Conservation (phyloP, 2,113 vertebrate genomes). For the Mustelus asterias region DNA sequence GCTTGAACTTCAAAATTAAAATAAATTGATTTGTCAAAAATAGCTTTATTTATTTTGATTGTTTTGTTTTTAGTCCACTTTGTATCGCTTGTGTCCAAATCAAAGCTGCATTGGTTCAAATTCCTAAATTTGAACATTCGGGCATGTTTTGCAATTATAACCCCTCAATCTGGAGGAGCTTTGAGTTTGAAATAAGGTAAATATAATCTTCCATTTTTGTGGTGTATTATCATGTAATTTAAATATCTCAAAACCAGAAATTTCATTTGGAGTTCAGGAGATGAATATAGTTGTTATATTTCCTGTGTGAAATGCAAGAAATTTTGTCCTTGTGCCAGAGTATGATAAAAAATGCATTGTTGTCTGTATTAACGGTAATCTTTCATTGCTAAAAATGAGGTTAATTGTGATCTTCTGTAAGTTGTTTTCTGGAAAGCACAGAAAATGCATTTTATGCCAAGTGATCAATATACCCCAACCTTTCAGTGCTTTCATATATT, state of each 20-base stretch:
- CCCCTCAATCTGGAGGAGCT: not conserved
- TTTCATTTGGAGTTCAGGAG: not conserved
- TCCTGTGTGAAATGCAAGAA: not conserved
- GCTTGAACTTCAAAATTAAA: not conserved
- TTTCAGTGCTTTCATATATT: not conserved
- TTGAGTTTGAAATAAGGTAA: not conserved
- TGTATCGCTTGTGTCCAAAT: not conserved
- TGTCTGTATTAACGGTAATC: not conserved
- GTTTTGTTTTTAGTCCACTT: not conserved
- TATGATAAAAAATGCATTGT: not conserved
- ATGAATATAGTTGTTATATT: not conserved
- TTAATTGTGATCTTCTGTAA: not conserved
- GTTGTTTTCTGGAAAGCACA: not conserved
- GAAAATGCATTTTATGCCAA: not conserved
- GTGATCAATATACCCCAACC: not conserved
- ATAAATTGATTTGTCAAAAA: not conserved
- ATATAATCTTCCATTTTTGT: not conserved
- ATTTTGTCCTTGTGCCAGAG: not conserved
- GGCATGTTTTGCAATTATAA: not conserved
- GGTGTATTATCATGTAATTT: not conserved
- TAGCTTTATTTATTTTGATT: not conserved
- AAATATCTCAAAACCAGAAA: not conserved
- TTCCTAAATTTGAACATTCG: not conserved
- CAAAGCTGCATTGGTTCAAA: not conserved
- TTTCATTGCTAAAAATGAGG: not conserved